phyloP scores from a whole-genome alignment of 2,113 vertebrate genomes.

The Poeciliopsis occidentalis region DNA sequence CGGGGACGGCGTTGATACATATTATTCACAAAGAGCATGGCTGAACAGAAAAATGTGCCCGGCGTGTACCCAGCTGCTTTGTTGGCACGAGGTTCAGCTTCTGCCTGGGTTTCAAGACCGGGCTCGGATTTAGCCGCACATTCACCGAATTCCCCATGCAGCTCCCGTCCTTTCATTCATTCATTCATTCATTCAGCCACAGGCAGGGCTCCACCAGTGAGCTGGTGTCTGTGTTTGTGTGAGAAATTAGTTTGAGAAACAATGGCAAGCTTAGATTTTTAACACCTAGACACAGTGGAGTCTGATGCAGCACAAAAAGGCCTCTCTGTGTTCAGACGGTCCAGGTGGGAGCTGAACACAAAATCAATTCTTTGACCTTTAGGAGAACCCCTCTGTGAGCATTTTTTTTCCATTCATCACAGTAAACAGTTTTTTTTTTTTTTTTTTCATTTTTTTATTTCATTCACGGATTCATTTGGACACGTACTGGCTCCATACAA shows the following conservation, averaged over 20 bases:
- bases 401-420: background rate
- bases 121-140: slow-evolving; percentile 69
- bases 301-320: slow-evolving; percentile 20
- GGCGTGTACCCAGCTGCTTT: slow-evolving; percentile 77
- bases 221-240: slow-evolving; percentile 46
- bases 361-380: slow-evolving; percentile 35
- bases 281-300: slow-evolving; percentile 27
- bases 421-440: background rate
- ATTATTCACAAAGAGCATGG: slow-evolving; percentile 84
- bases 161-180: slow-evolving; percentile 64
- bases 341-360: slow-evolving; percentile 23
- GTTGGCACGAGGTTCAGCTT: slow-evolving; percentile 64
- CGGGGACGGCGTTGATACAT: slow-evolving; percentile 75
- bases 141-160: slow-evolving; percentile 77
- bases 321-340: background rate
- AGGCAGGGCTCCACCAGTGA: slow-evolving; percentile 61
- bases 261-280: slow-evolving; percentile 58
- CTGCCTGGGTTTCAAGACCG: slow-evolving; percentile 62
- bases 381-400: slow-evolving; percentile 1
- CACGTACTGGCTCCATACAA: slow-evolving; percentile 15
- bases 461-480: slow-evolving; percentile 18
- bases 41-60: slow-evolving; percentile 81
- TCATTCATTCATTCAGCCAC: slow-evolving; percentile 65
- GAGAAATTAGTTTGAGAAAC: slow-evolving; percentile 39
- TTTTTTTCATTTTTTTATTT: slow-evolving; percentile 3